phyloP scores from a whole-genome alignment of 1,140 invertebrate genomes.

The Saxidomus purpurata region DNA sequence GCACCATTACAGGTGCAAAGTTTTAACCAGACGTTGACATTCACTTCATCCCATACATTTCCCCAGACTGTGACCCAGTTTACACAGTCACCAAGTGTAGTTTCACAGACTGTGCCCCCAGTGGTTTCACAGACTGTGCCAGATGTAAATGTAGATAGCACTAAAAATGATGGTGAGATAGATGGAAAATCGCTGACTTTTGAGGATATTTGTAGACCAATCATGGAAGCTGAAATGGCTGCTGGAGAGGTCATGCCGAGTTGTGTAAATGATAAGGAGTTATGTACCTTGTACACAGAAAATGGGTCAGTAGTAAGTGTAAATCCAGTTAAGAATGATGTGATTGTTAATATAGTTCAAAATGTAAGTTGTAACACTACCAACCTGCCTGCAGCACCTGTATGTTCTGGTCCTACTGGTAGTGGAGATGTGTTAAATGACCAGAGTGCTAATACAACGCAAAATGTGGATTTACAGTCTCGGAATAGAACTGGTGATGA shows the following conservation, averaged over 20 bases:
- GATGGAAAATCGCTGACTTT: slow-evolving; percentile 18
- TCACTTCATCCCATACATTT: not conserved
- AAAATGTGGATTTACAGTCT: not conserved
- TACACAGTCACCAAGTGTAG: not conserved
- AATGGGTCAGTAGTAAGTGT: not conserved
- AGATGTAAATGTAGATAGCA: not conserved
- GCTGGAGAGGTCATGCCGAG: not conserved
- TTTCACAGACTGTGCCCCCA: not conserved
- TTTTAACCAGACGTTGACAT: not conserved
- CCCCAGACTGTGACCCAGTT: not conserved
- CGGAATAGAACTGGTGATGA: not conserved
- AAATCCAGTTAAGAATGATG: not conserved
- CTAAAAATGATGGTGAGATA: not conserved
- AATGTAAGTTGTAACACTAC: not conserved
- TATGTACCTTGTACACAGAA: slow-evolving; percentile 1
- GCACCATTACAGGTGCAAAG: slow-evolving; percentile 10
- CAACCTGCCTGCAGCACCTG: not conserved
- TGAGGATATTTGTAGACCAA: slow-evolving; percentile 50
- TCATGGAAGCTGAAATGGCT: slow-evolving; percentile 41
- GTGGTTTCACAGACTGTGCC: not conserved
- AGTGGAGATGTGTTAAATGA: not conserved
- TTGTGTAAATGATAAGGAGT: not conserved
- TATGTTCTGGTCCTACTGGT: not conserved
- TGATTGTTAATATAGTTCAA: slow-evolving; percentile 1
- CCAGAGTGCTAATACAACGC: not conserved